A percentile compares a stretch with the other conserved stretches of the same genome.
Conservation (phyloP, 2,797 vertebrate species). For the Heterohyrax brucei region DNA sequence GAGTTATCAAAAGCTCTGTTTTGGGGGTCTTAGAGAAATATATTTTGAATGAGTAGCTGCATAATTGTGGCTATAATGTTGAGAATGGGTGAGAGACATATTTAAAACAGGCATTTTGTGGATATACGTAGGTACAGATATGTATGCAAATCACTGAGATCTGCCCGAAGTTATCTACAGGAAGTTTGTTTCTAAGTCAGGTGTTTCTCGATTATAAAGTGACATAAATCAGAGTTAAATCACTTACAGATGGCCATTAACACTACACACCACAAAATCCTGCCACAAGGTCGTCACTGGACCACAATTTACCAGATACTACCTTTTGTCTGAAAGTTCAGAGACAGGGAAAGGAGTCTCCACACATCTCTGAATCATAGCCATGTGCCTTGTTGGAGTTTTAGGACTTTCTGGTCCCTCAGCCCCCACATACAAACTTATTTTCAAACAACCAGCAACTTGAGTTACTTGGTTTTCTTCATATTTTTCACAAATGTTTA, state of each 20-base stretch:
- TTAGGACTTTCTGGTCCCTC: background rate
- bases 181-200: background rate
- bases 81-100: background rate
- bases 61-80: background rate
- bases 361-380: background rate
- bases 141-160: background rate
- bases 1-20: background rate
- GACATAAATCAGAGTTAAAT: slow-evolving; percentile 32
- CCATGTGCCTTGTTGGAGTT: background rate
- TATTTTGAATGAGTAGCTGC: background rate
- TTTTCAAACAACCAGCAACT: background rate
- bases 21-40: background rate
- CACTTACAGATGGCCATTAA: background rate
- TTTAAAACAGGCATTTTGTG: background rate
- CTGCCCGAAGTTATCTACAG: background rate
- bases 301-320: background rate
- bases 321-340: background rate
- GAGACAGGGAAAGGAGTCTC: background rate
- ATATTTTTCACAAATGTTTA: background rate
- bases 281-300: background rate
- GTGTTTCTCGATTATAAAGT: background rate
- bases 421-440: background rate
- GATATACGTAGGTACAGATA: background rate
- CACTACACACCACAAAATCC: background rate
- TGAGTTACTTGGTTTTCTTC: background rate